Evolutionary conservation across 2,113 vertebrate genomes (phyloP).

Genomic region (Atlantisia rogersi): DNA sequence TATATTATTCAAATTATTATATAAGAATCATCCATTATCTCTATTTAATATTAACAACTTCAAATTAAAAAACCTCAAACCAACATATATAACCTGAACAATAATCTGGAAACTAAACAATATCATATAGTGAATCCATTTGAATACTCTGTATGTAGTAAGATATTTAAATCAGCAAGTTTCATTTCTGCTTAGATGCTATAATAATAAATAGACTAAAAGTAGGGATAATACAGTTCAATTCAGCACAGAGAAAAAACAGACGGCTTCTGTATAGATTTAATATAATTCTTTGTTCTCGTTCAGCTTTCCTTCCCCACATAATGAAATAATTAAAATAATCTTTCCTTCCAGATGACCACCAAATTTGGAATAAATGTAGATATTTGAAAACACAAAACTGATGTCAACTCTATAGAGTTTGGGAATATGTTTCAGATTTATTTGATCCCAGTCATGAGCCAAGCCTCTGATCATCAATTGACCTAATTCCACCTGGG

Average conservation of each 20-base stretch:
- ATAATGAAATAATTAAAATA: background rate
- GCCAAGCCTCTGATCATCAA: background rate
- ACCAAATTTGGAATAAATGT: background rate
- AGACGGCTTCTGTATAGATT: background rate
- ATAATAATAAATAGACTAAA: background rate
- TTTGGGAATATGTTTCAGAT: background rate
- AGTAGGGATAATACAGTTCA: background rate
- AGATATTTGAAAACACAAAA: background rate
- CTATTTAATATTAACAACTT: background rate
- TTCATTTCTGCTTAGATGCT: background rate
- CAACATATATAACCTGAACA: background rate
- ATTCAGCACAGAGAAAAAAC: background rate
- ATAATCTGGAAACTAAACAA: background rate
- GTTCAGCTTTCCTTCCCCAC: background rate
- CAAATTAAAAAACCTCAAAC: background rate
- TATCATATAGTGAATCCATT: background rate
- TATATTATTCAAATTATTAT: background rate
- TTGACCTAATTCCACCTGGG: background rate
- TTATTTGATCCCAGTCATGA: background rate
- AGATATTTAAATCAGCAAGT: background rate
- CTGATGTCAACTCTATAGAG: background rate
- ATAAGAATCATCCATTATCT: background rate
- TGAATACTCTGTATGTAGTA: background rate
- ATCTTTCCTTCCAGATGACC: background rate
- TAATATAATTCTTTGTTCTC: background rate